These are phyloP conservation scores for Pogonognathellus flavescens DNA, from an alignment of 1,140 invertebrate genomes.

Conservation along the genomic window DNA sequence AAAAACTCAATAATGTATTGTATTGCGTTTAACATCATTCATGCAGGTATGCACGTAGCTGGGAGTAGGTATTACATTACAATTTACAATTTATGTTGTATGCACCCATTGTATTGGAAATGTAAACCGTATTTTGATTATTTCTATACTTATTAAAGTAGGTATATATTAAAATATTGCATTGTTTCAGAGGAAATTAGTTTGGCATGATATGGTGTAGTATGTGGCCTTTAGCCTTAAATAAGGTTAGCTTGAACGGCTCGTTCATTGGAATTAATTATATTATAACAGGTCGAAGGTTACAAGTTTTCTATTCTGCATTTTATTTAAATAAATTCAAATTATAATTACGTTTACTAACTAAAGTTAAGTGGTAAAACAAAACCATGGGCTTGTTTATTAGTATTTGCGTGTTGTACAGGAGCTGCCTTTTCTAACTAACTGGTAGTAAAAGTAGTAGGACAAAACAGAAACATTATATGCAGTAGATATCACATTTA, in stretches of 20 bases:
- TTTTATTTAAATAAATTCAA: slow-evolving; percentile 15
- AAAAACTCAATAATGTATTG: too few species aligned
- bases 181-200: not conserved
- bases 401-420: slow-evolving; percentile 7
- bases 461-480: not conserved
- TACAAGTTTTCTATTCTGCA: slow-evolving; percentile 4
- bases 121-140: slow-evolving; percentile 1
- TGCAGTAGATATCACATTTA: not conserved
- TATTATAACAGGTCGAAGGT: slow-evolving; percentile 29
- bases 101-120: slow-evolving; percentile 1
- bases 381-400: slow-evolving; percentile 30
- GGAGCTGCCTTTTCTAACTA: not conserved
- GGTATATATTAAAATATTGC: not conserved
- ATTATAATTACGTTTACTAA: not conserved
- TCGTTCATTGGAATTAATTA: slow-evolving; percentile 34
- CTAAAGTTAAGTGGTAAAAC: slow-evolving; percentile 24
- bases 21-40: not conserved
- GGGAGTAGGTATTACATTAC: not conserved
- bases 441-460: not conserved
- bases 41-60: not conserved
- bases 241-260: slow-evolving; percentile 17
- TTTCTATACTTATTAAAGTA: not conserved
- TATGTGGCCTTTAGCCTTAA: slow-evolving; percentile 2
- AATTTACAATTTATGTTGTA: not conserved
- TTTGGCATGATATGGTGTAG: not conserved